Conservation (phyloP, 2,797 vertebrate species). For the Heterohyrax brucei region DNA sequence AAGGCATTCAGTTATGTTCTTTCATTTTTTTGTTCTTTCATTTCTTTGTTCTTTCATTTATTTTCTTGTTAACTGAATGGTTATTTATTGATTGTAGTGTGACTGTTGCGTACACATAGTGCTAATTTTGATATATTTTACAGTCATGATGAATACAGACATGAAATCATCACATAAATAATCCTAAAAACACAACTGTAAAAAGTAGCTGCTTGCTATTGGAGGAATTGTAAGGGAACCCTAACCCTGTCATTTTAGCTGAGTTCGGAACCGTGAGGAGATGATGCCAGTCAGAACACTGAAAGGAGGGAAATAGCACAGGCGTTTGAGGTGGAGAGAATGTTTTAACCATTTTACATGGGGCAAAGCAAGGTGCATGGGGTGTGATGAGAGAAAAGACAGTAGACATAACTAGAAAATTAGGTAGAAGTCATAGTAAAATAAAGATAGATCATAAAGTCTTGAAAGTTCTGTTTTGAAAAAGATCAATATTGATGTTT, state of each 20-base stretch:
- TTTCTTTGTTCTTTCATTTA: conserved; percentile 18
- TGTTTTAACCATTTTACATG: neutral
- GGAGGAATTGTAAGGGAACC: neutral
- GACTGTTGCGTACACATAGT: neutral
- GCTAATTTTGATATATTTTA: neutral
- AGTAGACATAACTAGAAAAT: neutral
- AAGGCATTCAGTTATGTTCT: neutral
- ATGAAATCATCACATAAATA: conserved; percentile 29
- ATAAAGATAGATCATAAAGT: neutral
- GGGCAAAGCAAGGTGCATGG: neutral
- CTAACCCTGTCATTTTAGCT: neutral
- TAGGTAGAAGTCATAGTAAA: neutral
- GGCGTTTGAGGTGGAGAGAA: neutral
- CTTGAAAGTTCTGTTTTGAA: neutral
- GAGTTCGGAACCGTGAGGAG: neutral
- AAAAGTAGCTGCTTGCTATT: neutral
- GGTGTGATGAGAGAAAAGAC: neutral
- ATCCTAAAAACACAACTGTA: neutral
- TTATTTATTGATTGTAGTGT: conserved; percentile 1
- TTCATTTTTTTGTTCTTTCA: neutral
- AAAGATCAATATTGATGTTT: neutral
- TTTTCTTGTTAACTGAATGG: neutral
- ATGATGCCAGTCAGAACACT: neutral
- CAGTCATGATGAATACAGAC: neutral
- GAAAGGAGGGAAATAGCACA: neutral